phyloP scores from a whole-genome alignment of 2,113 vertebrate species.

The Poeciliopsis prolifica region DNA sequence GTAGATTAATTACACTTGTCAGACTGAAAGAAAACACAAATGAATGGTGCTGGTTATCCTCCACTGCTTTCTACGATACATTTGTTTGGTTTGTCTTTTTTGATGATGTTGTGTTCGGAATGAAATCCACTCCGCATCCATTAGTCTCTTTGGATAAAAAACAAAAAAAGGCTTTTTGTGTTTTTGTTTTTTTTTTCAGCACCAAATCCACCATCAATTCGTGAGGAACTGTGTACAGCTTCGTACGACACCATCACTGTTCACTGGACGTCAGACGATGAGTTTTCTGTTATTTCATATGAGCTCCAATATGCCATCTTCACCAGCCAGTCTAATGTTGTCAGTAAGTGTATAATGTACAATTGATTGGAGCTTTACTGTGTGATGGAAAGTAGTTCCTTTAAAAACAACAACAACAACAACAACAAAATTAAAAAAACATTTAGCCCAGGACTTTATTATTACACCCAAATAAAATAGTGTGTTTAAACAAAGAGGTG shows the following conservation, averaged over 20 bases:
- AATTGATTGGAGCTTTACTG: background rate
- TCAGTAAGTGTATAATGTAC: constrained; percentile 87
- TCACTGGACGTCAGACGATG: constrained; percentile 97
- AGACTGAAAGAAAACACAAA: constrained; percentile 37
- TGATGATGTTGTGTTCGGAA: constrained; percentile 11
- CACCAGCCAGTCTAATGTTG: constrained; percentile 93
- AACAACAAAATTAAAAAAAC: background rate
- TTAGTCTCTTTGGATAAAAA: constrained; percentile 23
- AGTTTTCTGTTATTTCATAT: constrained; percentile 96
- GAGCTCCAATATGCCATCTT: constrained; percentile 98
- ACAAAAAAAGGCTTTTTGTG: constrained; percentile 28
- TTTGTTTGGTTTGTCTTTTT: constrained; percentile 22
- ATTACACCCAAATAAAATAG: constrained; percentile 1
- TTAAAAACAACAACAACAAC: background rate
- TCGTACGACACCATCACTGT: constrained; percentile 98
- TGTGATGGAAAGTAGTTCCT: constrained; percentile 16
- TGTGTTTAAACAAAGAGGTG: no score
- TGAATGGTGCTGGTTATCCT: constrained; percentile 30
- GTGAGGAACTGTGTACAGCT: constrained; percentile 96
- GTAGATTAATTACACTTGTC: constrained; percentile 60
- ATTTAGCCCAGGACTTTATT: constrained; percentile 23
- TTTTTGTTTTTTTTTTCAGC: constrained; percentile 76
- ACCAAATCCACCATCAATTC: constrained; percentile 92
- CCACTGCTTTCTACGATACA: constrained; percentile 10
- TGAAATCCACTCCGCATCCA: constrained; percentile 16